A percentile compares a stretch with the other conserved stretches of the same genome.
Evolutionary conservation across 2,888 invertebrate species (phyloP).

Genomic region (Arctia plantaginis): DNA sequence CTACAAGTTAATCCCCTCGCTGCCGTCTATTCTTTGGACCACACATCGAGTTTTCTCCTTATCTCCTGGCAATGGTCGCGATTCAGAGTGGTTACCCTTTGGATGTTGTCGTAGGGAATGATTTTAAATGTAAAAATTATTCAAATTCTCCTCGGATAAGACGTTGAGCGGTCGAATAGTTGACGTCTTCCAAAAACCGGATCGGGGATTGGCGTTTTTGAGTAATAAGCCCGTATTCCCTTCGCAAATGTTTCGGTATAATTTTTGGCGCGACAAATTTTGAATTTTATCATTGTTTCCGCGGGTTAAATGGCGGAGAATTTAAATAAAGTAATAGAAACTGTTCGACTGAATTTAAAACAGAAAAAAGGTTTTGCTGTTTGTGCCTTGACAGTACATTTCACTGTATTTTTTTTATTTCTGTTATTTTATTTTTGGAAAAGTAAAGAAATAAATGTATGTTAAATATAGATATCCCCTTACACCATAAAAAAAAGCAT

Average conservation of each 20-base stretch:
- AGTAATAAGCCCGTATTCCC: constrained; percentile 61
- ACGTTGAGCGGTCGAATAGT: constrained; percentile 77
- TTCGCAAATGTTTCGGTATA: constrained; percentile 44
- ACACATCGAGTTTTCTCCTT: constrained; percentile 74
- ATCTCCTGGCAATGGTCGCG: constrained; percentile 84
- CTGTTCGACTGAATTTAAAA: constrained; percentile 9
- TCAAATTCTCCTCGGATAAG: constrained; percentile 81
- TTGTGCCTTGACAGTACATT: neutral
- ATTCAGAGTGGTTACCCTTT: constrained; percentile 85
- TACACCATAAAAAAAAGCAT: too few relatives aligned
- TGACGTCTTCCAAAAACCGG: constrained; percentile 69
- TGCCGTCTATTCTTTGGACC: constrained; percentile 43
- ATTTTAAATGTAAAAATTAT: constrained; percentile 87
- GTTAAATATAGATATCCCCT: too few relatives aligned
- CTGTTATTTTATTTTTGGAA: neutral
- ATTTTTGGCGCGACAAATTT: constrained; percentile 53
- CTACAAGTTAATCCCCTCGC: neutral
- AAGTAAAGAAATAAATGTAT: too few relatives aligned
- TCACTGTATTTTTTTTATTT: neutral
- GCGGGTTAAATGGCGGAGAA: constrained; percentile 15
- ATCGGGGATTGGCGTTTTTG: constrained; percentile 76
- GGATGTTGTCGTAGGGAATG: constrained; percentile 85
- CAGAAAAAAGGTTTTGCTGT: neutral
- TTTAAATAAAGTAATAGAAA: constrained; percentile 20
- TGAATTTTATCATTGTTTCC: constrained; percentile 46